These are phyloP conservation scores for Apodemia duryi DNA, from an alignment of 2,888 invertebrate species.

Conservation along the genomic window DNA sequence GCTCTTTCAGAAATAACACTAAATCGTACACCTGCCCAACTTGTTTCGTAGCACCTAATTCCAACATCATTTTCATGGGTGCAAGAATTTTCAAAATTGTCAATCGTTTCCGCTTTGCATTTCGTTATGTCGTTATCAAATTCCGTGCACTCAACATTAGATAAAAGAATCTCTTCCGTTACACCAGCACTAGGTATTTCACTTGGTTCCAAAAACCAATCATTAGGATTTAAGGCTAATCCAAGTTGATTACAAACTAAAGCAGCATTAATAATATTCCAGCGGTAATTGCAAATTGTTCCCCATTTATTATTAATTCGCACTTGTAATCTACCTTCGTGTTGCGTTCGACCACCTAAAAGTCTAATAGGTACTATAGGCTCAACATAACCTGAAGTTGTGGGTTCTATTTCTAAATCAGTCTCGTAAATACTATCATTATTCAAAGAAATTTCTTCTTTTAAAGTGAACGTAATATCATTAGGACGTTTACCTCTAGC, in stretches of 20 bases:
- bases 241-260: slow-evolving; percentile 97
- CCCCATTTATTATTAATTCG: slow-evolving; percentile 94
- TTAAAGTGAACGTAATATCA: slow-evolving; percentile 88
- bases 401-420: slow-evolving; percentile 79
- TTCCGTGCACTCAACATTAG: slow-evolving; percentile 94
- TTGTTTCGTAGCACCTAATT: slow-evolving; percentile 91
- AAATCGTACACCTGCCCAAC: slow-evolving; percentile 96
- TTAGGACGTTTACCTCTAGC: slow-evolving; percentile 89
- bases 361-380: slow-evolving; percentile 86
- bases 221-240: slow-evolving; percentile 92
- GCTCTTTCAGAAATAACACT: slow-evolving; percentile 93
- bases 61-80: slow-evolving; percentile 93
- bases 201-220: slow-evolving; percentile 91
- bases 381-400: slow-evolving; percentile 80
- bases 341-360: slow-evolving; percentile 87
- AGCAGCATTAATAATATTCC: slow-evolving; percentile 95
- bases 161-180: slow-evolving; percentile 86
- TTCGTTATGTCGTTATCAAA: slow-evolving; percentile 93
- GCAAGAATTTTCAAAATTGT: slow-evolving; percentile 93
- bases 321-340: slow-evolving; percentile 93
- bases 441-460: slow-evolving; percentile 84
- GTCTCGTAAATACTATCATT: slow-evolving; percentile 82
- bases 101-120: slow-evolving; percentile 88
- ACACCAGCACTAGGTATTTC: slow-evolving; percentile 90
- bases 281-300: slow-evolving; percentile 97